Conservation (phyloP, 2,113 vertebrate genomes). For the Macroglossus sobrinus region DNA sequence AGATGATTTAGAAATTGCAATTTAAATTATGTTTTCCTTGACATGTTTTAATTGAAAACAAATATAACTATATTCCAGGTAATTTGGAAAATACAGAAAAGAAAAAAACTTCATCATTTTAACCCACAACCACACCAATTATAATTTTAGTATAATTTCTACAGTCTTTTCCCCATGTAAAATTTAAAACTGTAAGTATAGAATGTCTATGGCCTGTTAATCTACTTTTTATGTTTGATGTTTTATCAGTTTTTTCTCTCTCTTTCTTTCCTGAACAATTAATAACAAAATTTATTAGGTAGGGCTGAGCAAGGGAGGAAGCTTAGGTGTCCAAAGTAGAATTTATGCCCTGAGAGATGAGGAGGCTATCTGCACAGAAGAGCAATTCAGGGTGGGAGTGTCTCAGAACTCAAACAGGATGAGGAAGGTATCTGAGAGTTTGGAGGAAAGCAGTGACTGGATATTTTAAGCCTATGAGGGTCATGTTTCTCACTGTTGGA, state of each 20-base stretch:
- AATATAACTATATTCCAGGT: background rate
- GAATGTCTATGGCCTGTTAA: background rate
- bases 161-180: background rate
- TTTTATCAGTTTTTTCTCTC: background rate
- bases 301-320: background rate
- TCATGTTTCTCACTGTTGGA: background rate
- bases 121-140: background rate
- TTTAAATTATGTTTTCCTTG: background rate
- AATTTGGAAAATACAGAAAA: background rate
- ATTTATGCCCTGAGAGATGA: background rate
- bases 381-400: background rate
- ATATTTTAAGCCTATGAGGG: background rate
- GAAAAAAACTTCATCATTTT: background rate
- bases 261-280: background rate
- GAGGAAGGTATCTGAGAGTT: background rate
- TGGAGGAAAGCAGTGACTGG: background rate
- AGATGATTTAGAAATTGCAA: background rate
- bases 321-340: background rate
- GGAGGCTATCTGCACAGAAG: background rate
- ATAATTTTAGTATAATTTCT: background rate
- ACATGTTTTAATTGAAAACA: conserved; percentile 23
- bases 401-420: background rate
- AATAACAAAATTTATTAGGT: background rate
- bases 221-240: background rate
- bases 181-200: background rate